These are phyloP conservation scores for Myanophis thanlyinensis DNA, from an alignment of 2,113 vertebrate genomes.

Conservation along the genomic window DNA sequence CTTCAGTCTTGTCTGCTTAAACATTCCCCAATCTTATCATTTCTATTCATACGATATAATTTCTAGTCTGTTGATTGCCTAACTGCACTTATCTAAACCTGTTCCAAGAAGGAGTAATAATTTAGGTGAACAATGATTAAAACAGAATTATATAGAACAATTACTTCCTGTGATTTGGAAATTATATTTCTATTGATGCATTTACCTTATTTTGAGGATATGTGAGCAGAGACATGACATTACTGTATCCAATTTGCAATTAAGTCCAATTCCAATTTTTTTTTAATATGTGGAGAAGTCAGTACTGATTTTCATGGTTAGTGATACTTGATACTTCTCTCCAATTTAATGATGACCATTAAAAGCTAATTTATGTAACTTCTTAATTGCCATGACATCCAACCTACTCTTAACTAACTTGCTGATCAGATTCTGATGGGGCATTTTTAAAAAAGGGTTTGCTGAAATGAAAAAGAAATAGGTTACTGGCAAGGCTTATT, in stretches of 20 bases:
- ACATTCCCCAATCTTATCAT: neutral
- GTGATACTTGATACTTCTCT: neutral
- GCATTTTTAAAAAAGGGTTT: neutral
- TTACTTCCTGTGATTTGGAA: neutral
- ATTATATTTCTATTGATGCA: neutral
- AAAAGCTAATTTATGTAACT: neutral
- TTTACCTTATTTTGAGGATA: neutral
- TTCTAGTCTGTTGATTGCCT: neutral
- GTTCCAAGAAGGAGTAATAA: neutral
- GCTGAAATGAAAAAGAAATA: neutral
- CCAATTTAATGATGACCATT: neutral
- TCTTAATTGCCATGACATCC: neutral
- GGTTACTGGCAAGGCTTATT: neutral
- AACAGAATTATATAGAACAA: neutral
- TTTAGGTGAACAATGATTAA: neutral
- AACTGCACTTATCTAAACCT: neutral
- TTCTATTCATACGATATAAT: neutral
- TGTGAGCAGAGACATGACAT: neutral
- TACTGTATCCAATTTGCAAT: neutral
- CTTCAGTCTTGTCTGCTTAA: neutral
- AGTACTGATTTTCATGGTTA: neutral
- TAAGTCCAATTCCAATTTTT: neutral
- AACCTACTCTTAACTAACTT: neutral
- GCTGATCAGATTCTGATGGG: neutral
- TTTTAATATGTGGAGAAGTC: neutral